These are phyloP conservation scores for Drosophila gunungcola DNA, from an alignment of 1,140 invertebrate genomes.

Conservation along the genomic window DNA sequence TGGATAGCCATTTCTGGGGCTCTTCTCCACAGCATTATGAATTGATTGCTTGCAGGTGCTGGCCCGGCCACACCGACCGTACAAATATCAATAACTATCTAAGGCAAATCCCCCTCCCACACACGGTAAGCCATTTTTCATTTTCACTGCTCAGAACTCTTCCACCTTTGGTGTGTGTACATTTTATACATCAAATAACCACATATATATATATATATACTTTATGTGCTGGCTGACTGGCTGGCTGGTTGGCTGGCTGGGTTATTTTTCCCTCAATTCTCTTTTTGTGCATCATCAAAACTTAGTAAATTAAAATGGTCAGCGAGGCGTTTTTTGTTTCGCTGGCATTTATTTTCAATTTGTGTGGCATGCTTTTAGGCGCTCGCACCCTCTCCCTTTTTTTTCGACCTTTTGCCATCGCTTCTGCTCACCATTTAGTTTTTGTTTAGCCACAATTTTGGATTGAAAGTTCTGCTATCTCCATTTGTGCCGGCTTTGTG, in stretches of 20 bases:
- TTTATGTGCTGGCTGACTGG: slow-evolving; percentile 5
- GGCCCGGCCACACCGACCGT: slow-evolving; percentile 27
- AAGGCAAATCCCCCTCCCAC: slow-evolving; percentile 31
- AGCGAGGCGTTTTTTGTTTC: slow-evolving; percentile 69
- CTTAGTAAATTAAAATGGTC: slow-evolving; percentile 80
- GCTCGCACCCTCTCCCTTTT: slow-evolving; percentile 15
- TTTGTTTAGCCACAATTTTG: slow-evolving; percentile 74
- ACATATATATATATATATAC: slow-evolving; percentile 3
- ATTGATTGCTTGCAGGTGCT: slow-evolving; percentile 72
- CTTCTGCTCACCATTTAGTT: slow-evolving; percentile 64
- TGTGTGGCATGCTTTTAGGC: slow-evolving; percentile 71
- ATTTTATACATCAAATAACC: slow-evolving; percentile 36
- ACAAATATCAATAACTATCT: slow-evolving; percentile 76
- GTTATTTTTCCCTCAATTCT: slow-evolving; percentile 11
- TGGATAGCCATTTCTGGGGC: slow-evolving; percentile 32
- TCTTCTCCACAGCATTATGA: slow-evolving; percentile 59
- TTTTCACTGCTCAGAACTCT: slow-evolving; percentile 51
- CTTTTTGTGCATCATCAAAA: slow-evolving; percentile 65
- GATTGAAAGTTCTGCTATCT: slow-evolving; percentile 22
- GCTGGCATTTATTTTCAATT: slow-evolving; percentile 75
- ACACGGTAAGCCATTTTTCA: slow-evolving; percentile 66
- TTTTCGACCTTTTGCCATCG: neutral
- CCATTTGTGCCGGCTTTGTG: slow-evolving; percentile 49
- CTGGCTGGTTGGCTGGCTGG: neutral
- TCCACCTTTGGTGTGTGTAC: slow-evolving; percentile 18